phyloP scores from a whole-genome alignment of 2,888 invertebrate species.

The Gibbula magus region DNA sequence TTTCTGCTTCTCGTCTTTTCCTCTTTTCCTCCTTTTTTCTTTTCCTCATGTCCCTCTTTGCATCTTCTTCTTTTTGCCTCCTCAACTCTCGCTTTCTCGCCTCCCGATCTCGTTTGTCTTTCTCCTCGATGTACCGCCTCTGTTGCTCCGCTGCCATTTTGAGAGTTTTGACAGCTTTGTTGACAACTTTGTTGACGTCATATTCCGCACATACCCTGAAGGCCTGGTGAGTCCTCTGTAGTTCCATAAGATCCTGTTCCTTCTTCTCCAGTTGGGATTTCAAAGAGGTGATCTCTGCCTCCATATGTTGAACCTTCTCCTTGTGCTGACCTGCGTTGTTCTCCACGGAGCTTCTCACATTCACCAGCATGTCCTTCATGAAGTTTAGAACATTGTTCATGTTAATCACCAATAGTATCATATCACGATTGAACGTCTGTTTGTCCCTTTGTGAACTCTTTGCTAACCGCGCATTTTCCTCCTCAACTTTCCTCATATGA shows the following conservation, averaged over 20 bases:
- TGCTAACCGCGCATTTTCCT: no score
- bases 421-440: background rate
- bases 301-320: no score
- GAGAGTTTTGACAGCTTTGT: background rate
- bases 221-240: no score
- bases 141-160: background rate
- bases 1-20: conserved; percentile 5
- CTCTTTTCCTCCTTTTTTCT: conserved; percentile 12
- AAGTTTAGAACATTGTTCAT: background rate
- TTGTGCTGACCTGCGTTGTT: no score
- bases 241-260: no score
- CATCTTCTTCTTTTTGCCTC: conserved; percentile 12
- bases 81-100: conserved; percentile 18
- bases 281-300: no score
- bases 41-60: conserved; percentile 12
- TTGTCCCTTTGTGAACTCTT: no score
- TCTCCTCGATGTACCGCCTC: background rate
- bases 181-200: background rate
- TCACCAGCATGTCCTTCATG: background rate
- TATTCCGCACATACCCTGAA: no score
- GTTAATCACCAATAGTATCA: background rate
- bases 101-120: conserved; percentile 23
- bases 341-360: background rate
- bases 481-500: no score
- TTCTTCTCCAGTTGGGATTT: no score